phyloP scores from a whole-genome alignment of 35 echinoderm and acorn worm species.

The Diadema setosum region DNA sequence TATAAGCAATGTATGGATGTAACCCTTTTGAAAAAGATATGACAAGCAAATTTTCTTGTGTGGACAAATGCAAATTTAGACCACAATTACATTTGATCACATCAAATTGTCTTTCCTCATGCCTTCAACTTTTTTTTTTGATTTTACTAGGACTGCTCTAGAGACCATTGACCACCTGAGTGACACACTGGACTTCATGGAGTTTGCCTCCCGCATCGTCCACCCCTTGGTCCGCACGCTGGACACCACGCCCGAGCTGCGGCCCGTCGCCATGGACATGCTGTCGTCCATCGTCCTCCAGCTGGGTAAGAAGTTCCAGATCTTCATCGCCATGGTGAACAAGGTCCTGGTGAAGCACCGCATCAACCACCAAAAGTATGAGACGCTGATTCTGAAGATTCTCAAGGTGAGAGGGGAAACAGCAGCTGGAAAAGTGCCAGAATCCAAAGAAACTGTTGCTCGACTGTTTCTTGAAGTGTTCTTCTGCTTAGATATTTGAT shows the following conservation, averaged over 20 bases:
- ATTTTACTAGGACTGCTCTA: slow-evolving; percentile 51
- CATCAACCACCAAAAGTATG: slow-evolving; percentile 94
- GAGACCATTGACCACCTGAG: slow-evolving; percentile 89
- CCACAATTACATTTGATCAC: too few relatives aligned
- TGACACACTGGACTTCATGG: slow-evolving; percentile 94
- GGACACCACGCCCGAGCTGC: slow-evolving; percentile 80
- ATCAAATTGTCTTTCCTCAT: too few relatives aligned
- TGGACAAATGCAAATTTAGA: too few relatives aligned
- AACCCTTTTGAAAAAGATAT: too few relatives aligned
- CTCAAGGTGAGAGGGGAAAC: slow-evolving; percentile 78
- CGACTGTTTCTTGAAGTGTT: too few relatives aligned
- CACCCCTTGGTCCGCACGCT: slow-evolving; percentile 89
- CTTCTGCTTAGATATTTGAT: too few relatives aligned
- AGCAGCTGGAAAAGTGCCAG: too few relatives aligned
- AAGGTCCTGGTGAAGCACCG: slow-evolving; percentile 92
- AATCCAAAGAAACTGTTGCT: too few relatives aligned
- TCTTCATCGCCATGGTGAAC: slow-evolving; percentile 97
- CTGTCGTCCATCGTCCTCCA: slow-evolving; percentile 84
- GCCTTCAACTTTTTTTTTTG: background rate
- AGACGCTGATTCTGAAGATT: slow-evolving; percentile 84
- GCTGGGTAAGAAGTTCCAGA: slow-evolving; percentile 95
- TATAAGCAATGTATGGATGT: too few relatives aligned
- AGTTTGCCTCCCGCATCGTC: slow-evolving; percentile 94
- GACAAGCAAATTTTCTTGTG: too few relatives aligned
- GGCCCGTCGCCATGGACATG: slow-evolving; percentile 83